Evolutionary conservation across 1,140 invertebrate genomes (phyloP).

Genomic region (Eupristina koningsbergeri): DNA sequence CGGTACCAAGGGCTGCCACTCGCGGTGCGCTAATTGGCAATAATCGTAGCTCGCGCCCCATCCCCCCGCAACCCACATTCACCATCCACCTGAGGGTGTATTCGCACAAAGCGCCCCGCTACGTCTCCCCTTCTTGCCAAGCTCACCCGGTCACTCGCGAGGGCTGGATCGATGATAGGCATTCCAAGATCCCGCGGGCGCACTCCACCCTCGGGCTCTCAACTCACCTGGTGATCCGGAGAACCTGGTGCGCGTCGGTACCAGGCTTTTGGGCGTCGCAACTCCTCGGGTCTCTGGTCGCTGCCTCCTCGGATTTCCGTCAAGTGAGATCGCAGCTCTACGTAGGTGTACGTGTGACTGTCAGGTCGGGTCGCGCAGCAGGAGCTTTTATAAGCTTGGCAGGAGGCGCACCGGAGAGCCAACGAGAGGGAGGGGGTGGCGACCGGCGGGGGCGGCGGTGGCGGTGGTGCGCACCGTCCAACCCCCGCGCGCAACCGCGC

Average conservation of each 20-base stretch:
- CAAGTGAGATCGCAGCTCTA: neutral
- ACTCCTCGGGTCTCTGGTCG: constrained; percentile 8
- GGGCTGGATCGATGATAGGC: neutral
- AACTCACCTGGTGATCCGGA: constrained; percentile 29
- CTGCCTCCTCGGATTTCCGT: neutral
- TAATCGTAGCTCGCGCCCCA: neutral
- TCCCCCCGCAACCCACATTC: too few relatives aligned
- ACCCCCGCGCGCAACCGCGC: constrained; percentile 36
- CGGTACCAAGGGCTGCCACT: neutral
- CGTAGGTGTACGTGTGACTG: constrained; percentile 56
- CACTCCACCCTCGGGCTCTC: neutral
- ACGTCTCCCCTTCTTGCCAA: neutral
- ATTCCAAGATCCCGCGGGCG: neutral
- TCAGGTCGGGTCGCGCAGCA: constrained; percentile 52
- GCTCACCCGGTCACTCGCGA: neutral
- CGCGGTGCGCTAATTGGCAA: neutral
- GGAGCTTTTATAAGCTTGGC: constrained; percentile 62
- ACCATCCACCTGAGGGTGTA: neutral
- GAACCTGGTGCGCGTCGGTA: too few relatives aligned
- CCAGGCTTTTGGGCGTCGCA: too few relatives aligned
- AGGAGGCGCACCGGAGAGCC: neutral
- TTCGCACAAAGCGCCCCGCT: neutral
- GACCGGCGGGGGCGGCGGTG: constrained; percentile 21
- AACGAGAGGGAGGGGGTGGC: neutral
- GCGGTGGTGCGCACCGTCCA: neutral